phyloP scores from a whole-genome alignment of 64 coral and sea anemone species.

The Montipora foliosa region DNA sequence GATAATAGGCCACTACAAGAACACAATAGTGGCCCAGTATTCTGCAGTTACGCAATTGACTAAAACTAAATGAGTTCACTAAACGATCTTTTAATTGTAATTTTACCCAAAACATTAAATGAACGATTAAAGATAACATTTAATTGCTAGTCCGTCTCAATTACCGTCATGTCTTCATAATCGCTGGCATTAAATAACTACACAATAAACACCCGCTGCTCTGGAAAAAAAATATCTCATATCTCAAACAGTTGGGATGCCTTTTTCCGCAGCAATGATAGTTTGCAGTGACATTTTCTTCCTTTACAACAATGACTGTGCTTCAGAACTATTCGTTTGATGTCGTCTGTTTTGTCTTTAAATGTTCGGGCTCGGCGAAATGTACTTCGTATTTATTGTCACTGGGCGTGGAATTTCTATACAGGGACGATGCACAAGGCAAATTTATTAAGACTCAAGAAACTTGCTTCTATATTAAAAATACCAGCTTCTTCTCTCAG shows the following conservation, averaged over 20 bases:
- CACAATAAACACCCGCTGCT: conserved; percentile 13
- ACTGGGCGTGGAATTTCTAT: background rate
- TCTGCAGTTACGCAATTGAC: background rate
- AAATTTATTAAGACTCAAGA: background rate
- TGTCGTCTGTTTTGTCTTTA: background rate
- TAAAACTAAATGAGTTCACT: background rate
- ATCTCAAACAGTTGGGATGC: background rate
- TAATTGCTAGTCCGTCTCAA: background rate
- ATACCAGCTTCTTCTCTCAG: too few species aligned
- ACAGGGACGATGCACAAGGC: background rate
- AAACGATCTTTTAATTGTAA: background rate
- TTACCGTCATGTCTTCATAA: conserved; percentile 7
- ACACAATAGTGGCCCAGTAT: background rate
- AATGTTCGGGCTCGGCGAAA: background rate
- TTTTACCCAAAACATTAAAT: background rate
- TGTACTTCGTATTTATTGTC: background rate
- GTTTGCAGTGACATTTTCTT: background rate
- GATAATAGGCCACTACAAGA: background rate
- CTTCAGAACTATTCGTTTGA: background rate
- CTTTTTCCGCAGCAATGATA: background rate
- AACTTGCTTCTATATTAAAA: background rate
- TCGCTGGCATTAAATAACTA: background rate
- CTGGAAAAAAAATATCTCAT: background rate
- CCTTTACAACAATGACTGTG: background rate
- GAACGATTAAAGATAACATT: conserved; percentile 4